Evolutionary conservation across 92 coral and sea anemone genomes (phyloP), one percentile per base, ranked within the genome.

Genomic region (Montipora capitata): DNA sequence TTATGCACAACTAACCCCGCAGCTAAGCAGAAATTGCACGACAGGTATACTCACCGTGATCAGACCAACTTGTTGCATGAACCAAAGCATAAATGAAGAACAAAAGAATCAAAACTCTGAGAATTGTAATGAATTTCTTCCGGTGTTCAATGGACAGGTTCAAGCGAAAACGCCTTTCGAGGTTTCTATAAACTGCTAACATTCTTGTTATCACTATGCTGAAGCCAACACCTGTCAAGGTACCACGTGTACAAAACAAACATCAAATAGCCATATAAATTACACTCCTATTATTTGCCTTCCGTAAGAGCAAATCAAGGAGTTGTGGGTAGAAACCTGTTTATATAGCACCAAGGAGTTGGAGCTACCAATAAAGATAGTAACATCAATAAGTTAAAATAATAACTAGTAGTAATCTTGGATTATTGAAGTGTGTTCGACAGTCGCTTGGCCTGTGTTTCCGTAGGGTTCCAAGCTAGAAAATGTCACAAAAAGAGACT

Each of bases 41-140:
- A 14, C 2, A 14, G 38, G 17, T 4, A 14, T 1, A 69, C 51
- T 35, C 48, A 82, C 87, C 79, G 10, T 71, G 79, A 58, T 82
- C 6, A 48, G 7, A 58, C 6, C 72, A 58, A 57, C 70, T 58
- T 5, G 87, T 79, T 54, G 87, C 56, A 42, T 54, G 44, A 35
- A 67, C 43, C 13, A 82, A 72, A 27, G 79, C 48, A 27, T 71
- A 82, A 17, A 57, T 15, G 71, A 82, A 82, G 49, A 82, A 82
- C 42, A 72, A 16, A 51, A 82, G 71, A 6, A 71, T 71, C 7
- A 82, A 17, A 52, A 82, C 40, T 72, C 71, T 82, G 14, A 82
- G 40, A 17, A 71, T 14, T 51, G 44, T 56, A 40, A 42, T 56
- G 5, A 71, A 69, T 56, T 82, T 71, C 35, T 71, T 42, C 43